Evolutionary conservation across 2,113 vertebrate species (phyloP).

Genomic region (Vulpes lagopus): DNA sequence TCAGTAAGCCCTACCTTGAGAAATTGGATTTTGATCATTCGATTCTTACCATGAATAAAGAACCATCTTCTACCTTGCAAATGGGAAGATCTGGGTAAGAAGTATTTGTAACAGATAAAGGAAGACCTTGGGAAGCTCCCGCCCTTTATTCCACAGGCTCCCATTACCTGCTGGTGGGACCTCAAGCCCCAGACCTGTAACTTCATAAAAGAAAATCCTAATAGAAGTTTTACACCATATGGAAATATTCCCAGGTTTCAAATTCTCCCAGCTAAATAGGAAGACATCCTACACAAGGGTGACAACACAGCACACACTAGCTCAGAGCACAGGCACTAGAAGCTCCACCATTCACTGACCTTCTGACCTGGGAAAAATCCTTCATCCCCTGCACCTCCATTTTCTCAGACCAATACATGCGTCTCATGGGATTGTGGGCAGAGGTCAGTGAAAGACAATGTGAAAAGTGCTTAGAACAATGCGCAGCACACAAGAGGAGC

Average conservation of each 20-base stretch:
- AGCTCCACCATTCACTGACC: not conserved
- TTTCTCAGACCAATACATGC: not conserved
- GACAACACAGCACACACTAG: not conserved
- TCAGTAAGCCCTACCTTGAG: not conserved
- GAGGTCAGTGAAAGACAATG: not conserved
- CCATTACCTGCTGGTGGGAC: not conserved
- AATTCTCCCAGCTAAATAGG: not conserved
- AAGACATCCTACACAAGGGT: not conserved
- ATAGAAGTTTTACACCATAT: not conserved
- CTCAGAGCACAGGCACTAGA: not conserved
- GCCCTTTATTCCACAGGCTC: not conserved
- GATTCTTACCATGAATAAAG: not conserved
- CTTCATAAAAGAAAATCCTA: slow-evolving; percentile 19
- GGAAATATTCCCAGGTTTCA: not conserved
- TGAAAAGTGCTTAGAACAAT: not conserved
- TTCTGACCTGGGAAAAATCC: not conserved
- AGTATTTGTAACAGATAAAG: not conserved
- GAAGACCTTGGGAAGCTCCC: not conserved
- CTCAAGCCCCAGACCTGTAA: not conserved
- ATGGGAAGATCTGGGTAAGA: not conserved
- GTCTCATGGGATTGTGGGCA: not conserved
- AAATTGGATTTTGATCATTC: slow-evolving; percentile 30
- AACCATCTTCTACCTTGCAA: not conserved
- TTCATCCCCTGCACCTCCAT: not conserved
- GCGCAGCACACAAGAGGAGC: not conserved